These are phyloP conservation scores for Crocallis elinguaria DNA, from an alignment of 2,888 invertebrate genomes.

Conservation along the genomic window DNA sequence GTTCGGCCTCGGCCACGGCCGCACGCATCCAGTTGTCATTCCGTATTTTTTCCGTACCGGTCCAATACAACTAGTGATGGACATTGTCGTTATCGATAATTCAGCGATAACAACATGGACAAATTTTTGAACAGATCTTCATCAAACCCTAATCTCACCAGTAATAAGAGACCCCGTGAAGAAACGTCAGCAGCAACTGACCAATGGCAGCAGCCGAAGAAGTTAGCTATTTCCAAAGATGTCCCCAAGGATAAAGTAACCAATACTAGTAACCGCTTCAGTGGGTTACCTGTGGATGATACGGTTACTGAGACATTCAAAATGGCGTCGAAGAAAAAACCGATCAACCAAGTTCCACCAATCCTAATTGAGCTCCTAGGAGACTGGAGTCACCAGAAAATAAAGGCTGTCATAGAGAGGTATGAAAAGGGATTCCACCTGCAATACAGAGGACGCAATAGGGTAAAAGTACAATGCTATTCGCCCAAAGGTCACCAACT, in stretches of 20 bases:
- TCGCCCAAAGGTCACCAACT: conserved; percentile 11
- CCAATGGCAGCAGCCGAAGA: not conserved
- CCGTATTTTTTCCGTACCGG: no score
- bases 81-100: not conserved
- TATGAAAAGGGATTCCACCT: conserved; percentile 15
- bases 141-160: not conserved
- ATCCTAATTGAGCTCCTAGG: conserved; percentile 5
- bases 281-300: not conserved
- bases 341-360: no score
- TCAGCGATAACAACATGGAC: conserved; percentile 1
- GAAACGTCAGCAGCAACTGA: not conserved
- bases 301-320: not conserved
- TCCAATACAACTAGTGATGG: not conserved
- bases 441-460: conserved; percentile 18
- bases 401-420: not conserved
- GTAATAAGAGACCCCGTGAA: not conserved
- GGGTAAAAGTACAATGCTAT: conserved; percentile 12
- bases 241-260: not conserved
- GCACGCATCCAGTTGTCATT: no score
- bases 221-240: not conserved
- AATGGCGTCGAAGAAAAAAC: not conserved
- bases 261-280: not conserved
- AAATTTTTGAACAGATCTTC: not conserved
- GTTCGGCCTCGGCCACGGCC: no score
- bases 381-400: conserved; percentile 17